phyloP scores from a whole-genome alignment of 2,113 vertebrate species.

The Riparia riparia region DNA sequence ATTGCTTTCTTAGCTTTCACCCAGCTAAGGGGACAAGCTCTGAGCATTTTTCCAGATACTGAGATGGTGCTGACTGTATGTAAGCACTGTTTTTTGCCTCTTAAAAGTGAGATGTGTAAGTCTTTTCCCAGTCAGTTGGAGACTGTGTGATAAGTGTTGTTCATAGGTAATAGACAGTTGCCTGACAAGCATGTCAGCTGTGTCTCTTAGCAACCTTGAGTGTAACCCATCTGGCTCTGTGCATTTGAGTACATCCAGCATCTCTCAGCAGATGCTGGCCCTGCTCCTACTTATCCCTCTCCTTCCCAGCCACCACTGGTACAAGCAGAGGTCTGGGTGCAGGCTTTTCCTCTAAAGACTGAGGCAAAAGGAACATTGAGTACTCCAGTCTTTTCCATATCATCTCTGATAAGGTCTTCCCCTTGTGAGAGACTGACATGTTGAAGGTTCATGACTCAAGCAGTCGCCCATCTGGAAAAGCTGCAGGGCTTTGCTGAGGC shows the following conservation, averaged over 20 bases:
- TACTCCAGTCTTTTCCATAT: not conserved
- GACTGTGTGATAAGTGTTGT: not conserved
- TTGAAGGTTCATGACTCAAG: not conserved
- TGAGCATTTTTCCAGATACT: not conserved
- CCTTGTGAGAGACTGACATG: not conserved
- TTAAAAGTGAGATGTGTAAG: not conserved
- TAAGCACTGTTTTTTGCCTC: not conserved
- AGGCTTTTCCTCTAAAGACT: not conserved
- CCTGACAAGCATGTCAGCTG: not conserved
- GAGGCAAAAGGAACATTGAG: not conserved
- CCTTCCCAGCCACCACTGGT: not conserved
- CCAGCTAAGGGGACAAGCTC: not conserved
- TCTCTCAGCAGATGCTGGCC: not conserved
- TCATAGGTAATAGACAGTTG: not conserved
- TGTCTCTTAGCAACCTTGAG: not conserved
- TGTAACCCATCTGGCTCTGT: not conserved
- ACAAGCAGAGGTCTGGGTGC: not conserved
- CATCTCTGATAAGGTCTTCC: not conserved
- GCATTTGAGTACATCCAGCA: not conserved
- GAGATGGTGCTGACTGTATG: not conserved
- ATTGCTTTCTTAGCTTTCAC: not conserved
- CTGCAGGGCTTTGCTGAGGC: not conserved
- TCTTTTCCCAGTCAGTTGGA: not conserved
- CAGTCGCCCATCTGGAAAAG: rapidly evolving
- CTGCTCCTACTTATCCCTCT: not conserved